phyloP scores from a whole-genome alignment of 2,797 vertebrate genomes.

The Catamblyrhynchus diadema region DNA sequence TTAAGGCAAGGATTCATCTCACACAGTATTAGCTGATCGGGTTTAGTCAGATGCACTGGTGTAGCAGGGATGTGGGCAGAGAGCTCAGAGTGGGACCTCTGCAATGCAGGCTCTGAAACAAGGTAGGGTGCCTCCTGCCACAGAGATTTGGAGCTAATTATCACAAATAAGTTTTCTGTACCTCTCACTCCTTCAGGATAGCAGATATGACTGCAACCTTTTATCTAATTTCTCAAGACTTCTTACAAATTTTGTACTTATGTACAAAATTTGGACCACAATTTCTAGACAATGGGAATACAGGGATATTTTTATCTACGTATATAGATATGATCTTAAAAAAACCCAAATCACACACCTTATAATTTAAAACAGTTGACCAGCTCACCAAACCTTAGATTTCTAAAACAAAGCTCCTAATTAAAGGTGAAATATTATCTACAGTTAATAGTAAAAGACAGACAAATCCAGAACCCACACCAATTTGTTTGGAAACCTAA shows the following conservation, averaged over 20 bases:
- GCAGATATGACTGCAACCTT: rapidly evolving
- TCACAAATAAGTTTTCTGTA: neutral
- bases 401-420: neutral
- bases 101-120: neutral
- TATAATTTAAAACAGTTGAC: neutral
- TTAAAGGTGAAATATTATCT: neutral
- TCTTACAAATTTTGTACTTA: neutral
- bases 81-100: neutral
- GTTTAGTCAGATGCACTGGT: neutral
- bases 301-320: neutral
- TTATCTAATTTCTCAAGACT: neutral
- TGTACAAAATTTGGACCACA: neutral
- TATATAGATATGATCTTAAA: neutral
- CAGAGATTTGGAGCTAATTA: neutral
- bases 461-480: neutral
- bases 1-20: neutral
- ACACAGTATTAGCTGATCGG: neutral
- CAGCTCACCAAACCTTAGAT: neutral
- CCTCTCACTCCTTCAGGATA: neutral
- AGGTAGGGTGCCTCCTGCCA: neutral
- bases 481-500: neutral
- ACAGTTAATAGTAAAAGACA: neutral
- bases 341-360: neutral
- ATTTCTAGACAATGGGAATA: neutral
- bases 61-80: neutral